Evolutionary conservation across 2,797 vertebrate species (phyloP).

Genomic region (Spinus pinus): DNA sequence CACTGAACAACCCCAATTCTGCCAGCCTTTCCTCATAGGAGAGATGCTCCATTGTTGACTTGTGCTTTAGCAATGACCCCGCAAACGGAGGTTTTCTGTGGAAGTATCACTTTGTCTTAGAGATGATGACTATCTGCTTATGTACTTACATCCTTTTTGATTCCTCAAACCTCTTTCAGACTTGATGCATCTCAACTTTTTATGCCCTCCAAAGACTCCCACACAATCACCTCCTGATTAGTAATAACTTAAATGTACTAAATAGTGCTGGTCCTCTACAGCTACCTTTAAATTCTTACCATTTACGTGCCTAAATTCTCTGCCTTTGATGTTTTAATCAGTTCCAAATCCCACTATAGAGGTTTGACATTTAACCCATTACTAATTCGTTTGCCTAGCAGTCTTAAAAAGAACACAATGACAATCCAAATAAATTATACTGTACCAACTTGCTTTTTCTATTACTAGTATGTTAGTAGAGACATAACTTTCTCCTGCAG

Average conservation of each 20-base stretch:
- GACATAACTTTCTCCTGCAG: background rate
- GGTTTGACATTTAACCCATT: background rate
- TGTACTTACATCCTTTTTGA: background rate
- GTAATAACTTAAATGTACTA: background rate
- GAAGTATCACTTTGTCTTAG: background rate
- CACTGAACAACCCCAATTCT: background rate
- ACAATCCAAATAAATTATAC: background rate
- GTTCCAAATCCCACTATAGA: background rate
- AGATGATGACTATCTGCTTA: background rate
- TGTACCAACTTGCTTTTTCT: background rate
- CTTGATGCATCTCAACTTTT: background rate
- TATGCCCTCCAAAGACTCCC: background rate
- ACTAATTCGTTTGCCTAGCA: background rate
- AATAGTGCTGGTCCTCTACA: background rate
- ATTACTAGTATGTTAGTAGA: background rate
- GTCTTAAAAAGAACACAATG: background rate
- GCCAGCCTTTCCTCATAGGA: background rate
- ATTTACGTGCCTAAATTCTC: background rate
- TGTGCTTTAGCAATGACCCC: background rate
- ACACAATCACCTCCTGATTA: background rate
- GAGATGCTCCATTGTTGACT: background rate
- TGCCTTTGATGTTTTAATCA: background rate
- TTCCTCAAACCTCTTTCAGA: background rate
- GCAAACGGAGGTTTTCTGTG: background rate
- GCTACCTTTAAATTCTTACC: background rate